phyloP scores from a whole-genome alignment of 1,140 invertebrate species.

The Coptotermes formosanus region DNA sequence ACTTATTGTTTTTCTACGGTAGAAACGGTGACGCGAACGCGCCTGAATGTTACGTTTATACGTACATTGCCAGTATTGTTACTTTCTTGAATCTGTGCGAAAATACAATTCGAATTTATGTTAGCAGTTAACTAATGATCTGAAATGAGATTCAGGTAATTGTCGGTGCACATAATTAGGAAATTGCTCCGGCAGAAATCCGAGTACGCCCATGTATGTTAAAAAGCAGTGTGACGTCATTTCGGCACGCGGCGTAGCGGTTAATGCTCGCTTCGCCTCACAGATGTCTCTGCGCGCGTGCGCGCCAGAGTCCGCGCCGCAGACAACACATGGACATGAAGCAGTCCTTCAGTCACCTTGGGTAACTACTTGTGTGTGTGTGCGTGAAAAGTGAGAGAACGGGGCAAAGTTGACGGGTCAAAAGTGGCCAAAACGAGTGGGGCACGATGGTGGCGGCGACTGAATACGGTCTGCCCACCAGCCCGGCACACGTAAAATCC shows the following conservation, averaged over 20 bases:
- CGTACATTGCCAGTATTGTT: too few species aligned
- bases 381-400: neutral
- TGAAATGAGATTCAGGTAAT: too few species aligned
- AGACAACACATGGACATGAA: neutral
- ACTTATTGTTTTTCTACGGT: too few species aligned
- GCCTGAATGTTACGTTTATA: too few species aligned
- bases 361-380: neutral
- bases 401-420: neutral
- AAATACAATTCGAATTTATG: too few species aligned
- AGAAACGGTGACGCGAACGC: too few species aligned
- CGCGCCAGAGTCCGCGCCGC: neutral
- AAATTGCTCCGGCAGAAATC: neutral
- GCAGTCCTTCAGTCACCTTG: neutral
- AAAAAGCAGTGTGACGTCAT: neutral
- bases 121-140: too few species aligned
- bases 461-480: neutral
- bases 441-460: neutral
- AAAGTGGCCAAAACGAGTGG: conserved; percentile 16
- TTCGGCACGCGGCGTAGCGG: neutral
- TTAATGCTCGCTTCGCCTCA: neutral
- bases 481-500: neutral
- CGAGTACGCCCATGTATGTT: neutral
- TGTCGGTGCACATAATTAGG: too few species aligned
- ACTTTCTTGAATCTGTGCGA: too few species aligned
- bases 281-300: neutral